Percentiles rank a stretch among this genome's conserved stretches.
Conservation (phyloP, 2,888 invertebrate species). For the Drosophila koepferae region DNA sequence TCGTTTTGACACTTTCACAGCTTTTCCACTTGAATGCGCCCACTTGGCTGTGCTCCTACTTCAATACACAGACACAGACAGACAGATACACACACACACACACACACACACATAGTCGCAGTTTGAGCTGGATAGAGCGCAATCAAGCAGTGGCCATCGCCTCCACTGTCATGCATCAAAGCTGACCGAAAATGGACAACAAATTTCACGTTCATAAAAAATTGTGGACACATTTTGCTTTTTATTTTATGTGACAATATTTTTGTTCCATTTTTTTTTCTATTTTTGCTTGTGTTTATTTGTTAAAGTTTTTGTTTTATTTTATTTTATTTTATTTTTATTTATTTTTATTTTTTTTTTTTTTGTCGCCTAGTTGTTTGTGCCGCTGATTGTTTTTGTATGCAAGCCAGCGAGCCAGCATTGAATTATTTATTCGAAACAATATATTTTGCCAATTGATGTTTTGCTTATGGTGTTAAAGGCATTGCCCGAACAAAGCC, state of each 20-base stretch:
- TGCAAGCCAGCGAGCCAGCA: conserved; percentile 25
- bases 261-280: conserved; percentile 12
- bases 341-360: conserved; percentile 11
- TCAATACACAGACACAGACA: neutral
- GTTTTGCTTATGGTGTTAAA: conserved; percentile 51
- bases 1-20: conserved; percentile 57
- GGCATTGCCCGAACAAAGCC: conserved; percentile 36
- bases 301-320: conserved; percentile 17
- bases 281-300: conserved; percentile 13
- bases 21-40: conserved; percentile 36
- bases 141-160: conserved; percentile 35
- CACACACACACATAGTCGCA: neutral
- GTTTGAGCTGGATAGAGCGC: conserved; percentile 9
- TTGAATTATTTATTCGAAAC: conserved; percentile 56
- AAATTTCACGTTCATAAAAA: conserved; percentile 58
- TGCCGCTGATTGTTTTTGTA: conserved; percentile 51
- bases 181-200: conserved; percentile 49
- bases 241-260: conserved; percentile 30
- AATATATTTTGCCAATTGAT: conserved; percentile 46
- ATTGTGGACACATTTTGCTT: conserved; percentile 50
- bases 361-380: conserved; percentile 15
- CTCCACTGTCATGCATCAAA: conserved; percentile 46
- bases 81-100: neutral
- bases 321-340: too few relatives aligned
- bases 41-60: neutral